Conservation (phyloP, 2,797 vertebrate species). For the Pipistrellus nathusii region DNA sequence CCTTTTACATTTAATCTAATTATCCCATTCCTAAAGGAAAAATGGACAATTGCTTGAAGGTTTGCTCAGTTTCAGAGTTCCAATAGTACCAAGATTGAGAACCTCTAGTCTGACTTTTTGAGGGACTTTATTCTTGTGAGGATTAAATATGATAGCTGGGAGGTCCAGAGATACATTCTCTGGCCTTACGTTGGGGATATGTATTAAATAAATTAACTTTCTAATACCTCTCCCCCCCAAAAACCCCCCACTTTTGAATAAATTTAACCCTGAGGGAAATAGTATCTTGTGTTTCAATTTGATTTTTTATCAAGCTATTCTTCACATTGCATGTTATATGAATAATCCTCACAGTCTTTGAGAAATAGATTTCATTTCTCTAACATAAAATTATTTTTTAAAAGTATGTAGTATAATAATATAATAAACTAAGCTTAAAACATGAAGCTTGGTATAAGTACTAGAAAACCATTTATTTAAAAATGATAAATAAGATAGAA, state of each 20-base stretch:
- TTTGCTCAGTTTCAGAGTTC: background rate
- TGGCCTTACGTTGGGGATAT: background rate
- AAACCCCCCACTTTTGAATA: background rate
- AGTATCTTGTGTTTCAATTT: slow-evolving; percentile 30
- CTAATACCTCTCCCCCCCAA: background rate
- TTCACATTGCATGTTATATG: background rate
- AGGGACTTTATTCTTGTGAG: background rate
- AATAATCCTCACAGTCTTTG: background rate
- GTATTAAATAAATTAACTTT: background rate
- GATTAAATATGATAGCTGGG: background rate
- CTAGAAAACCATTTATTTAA: background rate
- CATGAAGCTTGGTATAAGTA: background rate
- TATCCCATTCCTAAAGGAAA: background rate
- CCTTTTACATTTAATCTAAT: background rate
- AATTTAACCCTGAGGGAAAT: slow-evolving; percentile 11
- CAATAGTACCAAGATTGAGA: background rate
- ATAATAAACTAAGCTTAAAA: slow-evolving; percentile 24
- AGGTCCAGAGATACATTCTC: background rate
- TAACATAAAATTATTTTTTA: slow-evolving; percentile 42
- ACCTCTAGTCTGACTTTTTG: background rate
- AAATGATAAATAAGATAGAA: background rate
- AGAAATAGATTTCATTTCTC: background rate
- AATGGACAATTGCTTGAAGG: background rate
- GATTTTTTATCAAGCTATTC: background rate
- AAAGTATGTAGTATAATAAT: slow-evolving; percentile 21